phyloP scores from a whole-genome alignment of 2,113 vertebrate species.

The Ictalurus punctatus region DNA sequence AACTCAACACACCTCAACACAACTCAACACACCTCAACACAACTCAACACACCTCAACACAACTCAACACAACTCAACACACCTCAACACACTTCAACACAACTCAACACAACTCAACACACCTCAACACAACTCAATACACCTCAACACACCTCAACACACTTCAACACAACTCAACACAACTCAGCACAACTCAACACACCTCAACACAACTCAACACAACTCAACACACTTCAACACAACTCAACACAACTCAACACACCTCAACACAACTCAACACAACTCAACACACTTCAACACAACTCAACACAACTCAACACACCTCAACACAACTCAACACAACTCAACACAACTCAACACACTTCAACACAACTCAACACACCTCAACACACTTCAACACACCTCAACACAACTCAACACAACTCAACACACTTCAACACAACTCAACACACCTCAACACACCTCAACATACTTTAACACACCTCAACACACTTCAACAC shows the following conservation, averaged over 20 bases:
- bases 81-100: not conserved
- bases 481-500: not conserved
- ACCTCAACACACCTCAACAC: not conserved
- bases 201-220: not conserved
- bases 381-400: not conserved
- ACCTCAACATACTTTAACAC: not conserved
- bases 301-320: not conserved
- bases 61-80: not conserved
- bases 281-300: not conserved
- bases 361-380: not conserved
- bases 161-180: not conserved
- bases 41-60: too few relatives aligned
- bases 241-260: not conserved
- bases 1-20: not conserved
- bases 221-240: not conserved
- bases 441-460: not conserved
- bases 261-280: not conserved
- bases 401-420: too few relatives aligned
- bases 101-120: not conserved
- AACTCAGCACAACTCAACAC: not conserved
- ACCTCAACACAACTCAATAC: not conserved
- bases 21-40: not conserved
- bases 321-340: not conserved
- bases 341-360: not conserved
- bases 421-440: not conserved